Base-by-base conservation (phyloP, 2,888 invertebrate species). In the Harmothoe impar region DNA sequence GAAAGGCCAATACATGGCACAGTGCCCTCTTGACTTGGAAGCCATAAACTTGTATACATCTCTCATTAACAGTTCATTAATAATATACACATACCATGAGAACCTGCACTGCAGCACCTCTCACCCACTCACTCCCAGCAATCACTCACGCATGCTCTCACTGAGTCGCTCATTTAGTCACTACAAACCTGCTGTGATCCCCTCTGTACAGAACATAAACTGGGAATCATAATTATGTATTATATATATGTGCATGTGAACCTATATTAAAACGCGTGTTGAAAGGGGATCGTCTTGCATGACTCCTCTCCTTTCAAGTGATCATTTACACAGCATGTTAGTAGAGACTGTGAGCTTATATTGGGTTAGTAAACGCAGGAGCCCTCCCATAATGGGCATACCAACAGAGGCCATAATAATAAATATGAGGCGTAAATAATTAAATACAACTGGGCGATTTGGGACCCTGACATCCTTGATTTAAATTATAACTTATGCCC, bases 361-460 rank as follows among this genome's bases (percentile, higher is more conserved):
- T 25, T 15, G 10, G 29, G 81, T 81, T 81, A 81, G 25, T 35
- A 12, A 33, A 23, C 25, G 43, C 15, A 25, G 35, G 81, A 43
- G 35, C 33, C 33, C 23, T 5, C 43, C 43, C 43, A 43, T 43
- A 43, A 7, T 15, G 72, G 72, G 29, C 72, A 25, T 72, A 25
- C 72, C 25, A 29, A 72, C 20, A 25, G 31, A 72, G 72, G 72
- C n/a, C 7, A 62, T 62, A 62, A 62, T 43, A 77, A 77, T 81
- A 81, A 81, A 81, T 81, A 81, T 25, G 72, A 72, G 72, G 72
- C 72, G 72, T 29, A 72, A 72, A 72, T 15, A 72, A 72, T 72
- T 72, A 72, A 25, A 72, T 72, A 72, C 72, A 72, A 29, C 72
- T 25, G 62, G 62, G 72, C 15, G 72, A 15, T 72, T 15, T 72